These are phyloP conservation scores for Cenopis cana DNA, from an alignment of 2,888 invertebrate genomes.

Conservation along the genomic window DNA sequence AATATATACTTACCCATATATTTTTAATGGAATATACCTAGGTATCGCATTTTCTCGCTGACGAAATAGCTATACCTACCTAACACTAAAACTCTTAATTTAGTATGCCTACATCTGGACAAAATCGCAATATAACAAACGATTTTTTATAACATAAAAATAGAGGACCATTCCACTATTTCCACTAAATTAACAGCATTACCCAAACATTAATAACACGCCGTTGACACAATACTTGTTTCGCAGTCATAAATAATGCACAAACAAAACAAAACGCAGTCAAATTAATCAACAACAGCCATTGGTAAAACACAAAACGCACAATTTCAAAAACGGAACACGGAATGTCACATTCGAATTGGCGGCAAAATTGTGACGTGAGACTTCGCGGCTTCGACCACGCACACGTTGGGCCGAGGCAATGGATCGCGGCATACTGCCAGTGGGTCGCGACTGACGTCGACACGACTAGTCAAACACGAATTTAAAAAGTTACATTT, in stretches of 20 bases:
- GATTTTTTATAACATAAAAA: constrained; percentile 8
- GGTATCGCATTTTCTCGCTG: not conserved
- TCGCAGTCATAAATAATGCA: constrained; percentile 27
- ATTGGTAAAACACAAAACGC: constrained; percentile 28
- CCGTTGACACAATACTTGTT: constrained; percentile 23
- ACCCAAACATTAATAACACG: constrained; percentile 27
- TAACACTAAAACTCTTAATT: too few relatives aligned
- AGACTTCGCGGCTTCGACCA: constrained; percentile 49
- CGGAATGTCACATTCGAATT: constrained; percentile 49
- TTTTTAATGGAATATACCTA: too few relatives aligned
- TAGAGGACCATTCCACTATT: constrained; percentile 12
- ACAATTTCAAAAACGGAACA: constrained; percentile 38
- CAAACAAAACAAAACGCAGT: constrained; percentile 24
- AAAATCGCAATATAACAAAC: too few relatives aligned
- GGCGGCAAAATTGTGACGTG: constrained; percentile 51
- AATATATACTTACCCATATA: too few relatives aligned
- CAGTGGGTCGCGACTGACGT: constrained; percentile 44
- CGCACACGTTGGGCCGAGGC: constrained; percentile 52
- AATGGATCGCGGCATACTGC: constrained; percentile 58
- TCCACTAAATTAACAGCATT: constrained; percentile 21
- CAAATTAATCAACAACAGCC: constrained; percentile 41
- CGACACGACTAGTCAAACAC: constrained; percentile 38
- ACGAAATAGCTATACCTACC: constrained; percentile 19
- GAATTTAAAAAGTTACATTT: constrained; percentile 38
- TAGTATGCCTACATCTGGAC: too few relatives aligned